These are phyloP conservation scores for Acanthaster planci DNA, from an alignment of 35 echinoderm and acorn worm genomes.

Conservation along the genomic window DNA sequence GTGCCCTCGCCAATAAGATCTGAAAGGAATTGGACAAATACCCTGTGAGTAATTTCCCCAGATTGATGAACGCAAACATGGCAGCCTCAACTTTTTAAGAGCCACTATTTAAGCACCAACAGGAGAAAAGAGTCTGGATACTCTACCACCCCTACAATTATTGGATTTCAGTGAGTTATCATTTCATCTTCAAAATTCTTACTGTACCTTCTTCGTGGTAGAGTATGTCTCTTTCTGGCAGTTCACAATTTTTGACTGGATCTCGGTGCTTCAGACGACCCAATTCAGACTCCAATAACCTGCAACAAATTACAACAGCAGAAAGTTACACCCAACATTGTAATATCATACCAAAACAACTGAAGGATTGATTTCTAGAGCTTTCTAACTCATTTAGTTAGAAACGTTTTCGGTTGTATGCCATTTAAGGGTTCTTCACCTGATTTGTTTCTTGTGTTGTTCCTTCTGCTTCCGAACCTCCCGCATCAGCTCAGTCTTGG, in stretches of 20 bases:
- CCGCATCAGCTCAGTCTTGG: conserved; percentile 43
- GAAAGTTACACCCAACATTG: background rate
- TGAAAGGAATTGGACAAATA: conserved; percentile 16
- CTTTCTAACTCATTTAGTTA: too few species aligned
- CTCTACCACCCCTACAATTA: too few species aligned
- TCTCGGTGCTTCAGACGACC: conserved; percentile 51
- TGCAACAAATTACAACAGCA: background rate
- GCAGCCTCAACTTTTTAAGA: too few species aligned
- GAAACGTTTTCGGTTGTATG: too few species aligned
- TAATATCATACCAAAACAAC: too few species aligned
- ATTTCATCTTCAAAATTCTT: too few species aligned
- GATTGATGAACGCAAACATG: too few species aligned
- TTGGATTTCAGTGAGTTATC: too few species aligned
- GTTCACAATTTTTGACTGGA: conserved; percentile 53
- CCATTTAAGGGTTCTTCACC: too few species aligned
- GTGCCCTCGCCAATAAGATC: conserved; percentile 52
- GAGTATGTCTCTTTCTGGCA: conserved; percentile 49
- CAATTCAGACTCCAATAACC: conserved; percentile 52
- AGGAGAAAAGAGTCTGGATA: too few species aligned
- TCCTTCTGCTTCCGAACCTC: conserved; percentile 65
- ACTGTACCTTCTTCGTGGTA: conserved; percentile 47
- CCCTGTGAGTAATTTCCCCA: background rate
- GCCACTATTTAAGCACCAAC: too few species aligned
- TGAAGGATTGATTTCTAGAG: too few species aligned
- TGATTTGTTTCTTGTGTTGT: conserved; percentile 65